Base-by-base conservation (phyloP, 30 jellyfish, hydroid and myxozoan species). In the Rhopilema esculentum region DNA sequence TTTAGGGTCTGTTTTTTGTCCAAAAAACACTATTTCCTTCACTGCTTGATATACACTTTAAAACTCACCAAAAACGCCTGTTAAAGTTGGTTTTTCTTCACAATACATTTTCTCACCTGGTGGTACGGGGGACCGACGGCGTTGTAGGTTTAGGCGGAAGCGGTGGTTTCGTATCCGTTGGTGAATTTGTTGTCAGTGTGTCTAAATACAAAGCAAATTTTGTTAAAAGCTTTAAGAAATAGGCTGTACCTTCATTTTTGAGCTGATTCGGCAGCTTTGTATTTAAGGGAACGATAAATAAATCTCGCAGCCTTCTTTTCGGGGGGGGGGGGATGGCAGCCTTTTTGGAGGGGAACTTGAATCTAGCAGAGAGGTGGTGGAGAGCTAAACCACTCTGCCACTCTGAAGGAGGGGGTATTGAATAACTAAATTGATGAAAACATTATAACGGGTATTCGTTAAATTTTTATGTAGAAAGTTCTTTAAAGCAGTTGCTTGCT, bases 101-200 rank as follows among this genome's bases (percentile, higher is more conserved):
- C 15, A 51, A 51, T 51, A 15, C 15, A 51, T 15, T 51, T 51
- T 51, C 29, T 19, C 51, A 73, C 84, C 84, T 31, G 84, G 84
- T 18, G 84, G 84, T 19, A 73, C 23, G 49, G 84, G 84, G 6
- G 71, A 69, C 18, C 16, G 32, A 0, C 1, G 84, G 69, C 15
- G 84, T 73, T 18, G 33, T 73, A 66, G 65, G 16, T 70, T 9
- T 0, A 1, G 1, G n/a, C 12, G 57, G 57, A 40, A 40, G 49
- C 32, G 84, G 84, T 17, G 0, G 69, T 73, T 16, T 33, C 18
- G 84, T 6, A 7, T 68, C 49, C 1, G 84, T 33, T 23, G 69
- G 69, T 33, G 69, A 1, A 4, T 6, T 15, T n/a, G 78, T 73
- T 12, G 57, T 40, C 57, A 40, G 12, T 40, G 57, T 12, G 12